Conservation (phyloP, 92 coral and sea anemone species). For the Bergia puertoricense region DNA sequence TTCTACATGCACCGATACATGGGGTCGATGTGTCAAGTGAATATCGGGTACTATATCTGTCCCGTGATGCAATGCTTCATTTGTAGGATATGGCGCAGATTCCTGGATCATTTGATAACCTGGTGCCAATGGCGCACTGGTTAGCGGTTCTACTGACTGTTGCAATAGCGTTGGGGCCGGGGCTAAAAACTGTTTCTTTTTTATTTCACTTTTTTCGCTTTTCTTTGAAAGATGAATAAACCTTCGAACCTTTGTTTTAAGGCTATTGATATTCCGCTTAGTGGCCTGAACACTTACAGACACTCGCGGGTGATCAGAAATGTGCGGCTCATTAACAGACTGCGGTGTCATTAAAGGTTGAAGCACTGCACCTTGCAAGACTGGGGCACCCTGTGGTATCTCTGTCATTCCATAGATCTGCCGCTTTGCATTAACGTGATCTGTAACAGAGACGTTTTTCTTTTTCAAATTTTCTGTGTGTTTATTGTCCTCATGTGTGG, state of each 20-base stretch:
- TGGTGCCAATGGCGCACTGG: not conserved
- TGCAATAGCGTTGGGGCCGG: not conserved
- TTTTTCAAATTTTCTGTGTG: not conserved
- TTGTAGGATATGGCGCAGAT: not conserved
- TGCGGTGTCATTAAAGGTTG: not conserved
- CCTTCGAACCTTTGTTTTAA: not conserved
- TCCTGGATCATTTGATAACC: not conserved
- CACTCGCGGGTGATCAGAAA: not conserved
- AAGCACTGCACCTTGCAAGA: slow-evolving; percentile 6
- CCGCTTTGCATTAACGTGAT: slow-evolving; percentile 37
- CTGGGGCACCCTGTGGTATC: slow-evolving; percentile 43
- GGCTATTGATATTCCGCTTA: not conserved
- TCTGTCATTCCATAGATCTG: slow-evolving; percentile 69
- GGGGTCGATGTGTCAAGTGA: slow-evolving; percentile 19
- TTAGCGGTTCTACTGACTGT: not conserved
- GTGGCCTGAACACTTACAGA: not conserved
- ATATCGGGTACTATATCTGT: not conserved
- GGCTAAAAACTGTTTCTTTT: slow-evolving; percentile 19
- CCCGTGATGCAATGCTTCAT: not conserved
- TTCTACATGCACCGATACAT: slow-evolving; percentile 4
- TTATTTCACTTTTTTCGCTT: slow-evolving; percentile 9
- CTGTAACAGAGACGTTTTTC: not conserved
- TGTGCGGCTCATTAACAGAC: not conserved
- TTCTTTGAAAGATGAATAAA: not conserved
- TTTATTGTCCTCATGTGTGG: not conserved